Evolutionary conservation across 2,888 invertebrate genomes (phyloP).

Genomic region (Sympetrum striolatum): DNA sequence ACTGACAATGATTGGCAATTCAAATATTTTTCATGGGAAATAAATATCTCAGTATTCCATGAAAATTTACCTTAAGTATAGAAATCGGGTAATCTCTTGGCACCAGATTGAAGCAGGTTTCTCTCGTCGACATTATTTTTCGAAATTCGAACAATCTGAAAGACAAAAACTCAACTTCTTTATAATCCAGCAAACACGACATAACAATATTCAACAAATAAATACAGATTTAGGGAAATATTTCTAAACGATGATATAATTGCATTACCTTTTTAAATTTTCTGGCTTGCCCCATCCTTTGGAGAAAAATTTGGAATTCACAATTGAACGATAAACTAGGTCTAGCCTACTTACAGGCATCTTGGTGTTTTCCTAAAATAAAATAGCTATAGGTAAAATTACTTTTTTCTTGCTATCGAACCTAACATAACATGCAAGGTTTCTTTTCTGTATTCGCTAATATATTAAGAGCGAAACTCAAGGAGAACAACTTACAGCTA

Average conservation of each 20-base stretch:
- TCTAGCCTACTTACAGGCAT: conserved; percentile 66
- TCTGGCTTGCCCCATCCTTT: conserved; percentile 97
- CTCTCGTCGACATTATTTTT: conserved; percentile 83
- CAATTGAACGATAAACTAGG: conserved; percentile 82
- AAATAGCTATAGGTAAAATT: not conserved
- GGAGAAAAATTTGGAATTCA: conserved; percentile 90
- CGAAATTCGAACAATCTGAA: conserved; percentile 89
- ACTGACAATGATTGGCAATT: too few relatives aligned
- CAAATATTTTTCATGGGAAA: too few relatives aligned
- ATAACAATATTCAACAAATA: not conserved
- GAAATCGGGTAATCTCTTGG: conserved; percentile 83
- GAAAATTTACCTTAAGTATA: conserved; percentile 77
- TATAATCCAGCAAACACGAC: not conserved
- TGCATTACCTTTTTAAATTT: conserved; percentile 77
- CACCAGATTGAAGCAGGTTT: conserved; percentile 81
- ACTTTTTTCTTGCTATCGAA: too few relatives aligned
- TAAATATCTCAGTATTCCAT: too few relatives aligned
- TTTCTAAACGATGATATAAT: not conserved
- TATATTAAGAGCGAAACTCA: too few relatives aligned
- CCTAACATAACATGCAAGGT: too few relatives aligned
- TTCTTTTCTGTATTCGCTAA: too few relatives aligned
- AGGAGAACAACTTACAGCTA: too few relatives aligned
- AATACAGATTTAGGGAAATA: not conserved
- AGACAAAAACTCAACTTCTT: conserved; percentile 53
- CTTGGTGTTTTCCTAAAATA: not conserved